Evolutionary conservation across 2,888 invertebrate species (phyloP).

Genomic region (Mythimna impura): DNA sequence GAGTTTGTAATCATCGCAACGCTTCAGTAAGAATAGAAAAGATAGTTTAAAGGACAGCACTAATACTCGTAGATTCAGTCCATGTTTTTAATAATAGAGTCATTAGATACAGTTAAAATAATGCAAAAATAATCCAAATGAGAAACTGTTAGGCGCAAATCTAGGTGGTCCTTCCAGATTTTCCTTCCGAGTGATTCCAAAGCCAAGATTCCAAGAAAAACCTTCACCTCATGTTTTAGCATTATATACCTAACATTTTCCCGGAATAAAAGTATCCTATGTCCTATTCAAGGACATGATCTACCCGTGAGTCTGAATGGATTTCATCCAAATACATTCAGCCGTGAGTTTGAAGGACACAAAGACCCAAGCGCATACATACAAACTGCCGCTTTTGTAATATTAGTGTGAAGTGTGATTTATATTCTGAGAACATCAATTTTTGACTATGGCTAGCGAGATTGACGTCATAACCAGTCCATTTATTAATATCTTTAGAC

Average conservation of each 20-base stretch:
- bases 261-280: too few species aligned
- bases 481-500: not conserved
- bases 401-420: too few species aligned
- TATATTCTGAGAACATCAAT: too few species aligned
- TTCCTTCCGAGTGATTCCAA: not conserved
- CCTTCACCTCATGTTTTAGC: not conserved
- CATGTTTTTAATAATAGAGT: not conserved
- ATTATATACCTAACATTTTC: not conserved
- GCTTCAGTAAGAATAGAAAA: not conserved
- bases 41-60: not conserved
- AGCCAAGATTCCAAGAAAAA: not conserved
- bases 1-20: not conserved
- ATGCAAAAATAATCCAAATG: not conserved
- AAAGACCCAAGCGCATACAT: too few species aligned
- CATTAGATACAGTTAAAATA: not conserved
- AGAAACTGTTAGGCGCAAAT: not conserved
- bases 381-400: too few species aligned
- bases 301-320: too few species aligned
- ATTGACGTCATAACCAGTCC: not conserved
- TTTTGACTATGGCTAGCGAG: too few species aligned
- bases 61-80: not conserved
- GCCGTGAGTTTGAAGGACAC: too few species aligned
- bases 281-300: too few species aligned
- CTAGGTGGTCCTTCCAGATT: not conserved
- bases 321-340: too few species aligned